Evolutionary conservation across 2,797 vertebrate genomes (phyloP).

Genomic region (Hipposideros larvatus): DNA sequence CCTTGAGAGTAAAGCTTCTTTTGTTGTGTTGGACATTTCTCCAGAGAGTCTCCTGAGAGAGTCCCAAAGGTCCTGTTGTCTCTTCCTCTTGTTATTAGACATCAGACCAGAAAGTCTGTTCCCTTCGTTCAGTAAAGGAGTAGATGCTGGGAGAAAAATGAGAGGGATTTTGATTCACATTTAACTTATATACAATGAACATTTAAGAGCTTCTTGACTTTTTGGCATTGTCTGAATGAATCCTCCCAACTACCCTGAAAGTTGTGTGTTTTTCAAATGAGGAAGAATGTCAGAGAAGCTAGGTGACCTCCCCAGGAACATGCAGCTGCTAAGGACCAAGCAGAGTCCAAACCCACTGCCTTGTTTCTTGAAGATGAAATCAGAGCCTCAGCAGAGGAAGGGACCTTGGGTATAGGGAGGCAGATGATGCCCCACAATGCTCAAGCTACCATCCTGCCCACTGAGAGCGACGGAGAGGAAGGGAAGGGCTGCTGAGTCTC

Average conservation of each 20-base stretch:
- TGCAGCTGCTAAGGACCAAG: neutral
- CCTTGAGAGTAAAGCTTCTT: neutral
- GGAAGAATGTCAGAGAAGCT: neutral
- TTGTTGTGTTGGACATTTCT: neutral
- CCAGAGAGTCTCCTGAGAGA: neutral
- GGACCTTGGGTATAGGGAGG: neutral
- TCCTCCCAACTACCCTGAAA: neutral
- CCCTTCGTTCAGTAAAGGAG: neutral
- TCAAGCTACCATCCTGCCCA: neutral
- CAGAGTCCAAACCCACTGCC: neutral
- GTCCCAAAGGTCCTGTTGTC: neutral
- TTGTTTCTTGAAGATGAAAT: neutral
- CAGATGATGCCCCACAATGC: neutral
- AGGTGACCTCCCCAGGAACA: neutral
- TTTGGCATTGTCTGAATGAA: neutral
- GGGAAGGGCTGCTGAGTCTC: neutral
- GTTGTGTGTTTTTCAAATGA: neutral
- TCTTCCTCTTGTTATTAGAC: neutral
- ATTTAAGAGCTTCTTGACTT: constrained; percentile 14
- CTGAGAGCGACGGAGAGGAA: neutral
- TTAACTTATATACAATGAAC: neutral
- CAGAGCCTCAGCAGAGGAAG: neutral
- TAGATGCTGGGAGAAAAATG: neutral
- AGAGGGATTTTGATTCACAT: neutral
- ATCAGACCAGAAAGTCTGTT: neutral